Evolutionary conservation across 2,888 invertebrate species (phyloP), one percentile per base, ranked within the genome.

Genomic region (Bembecia ichneumoniformis): DNA sequence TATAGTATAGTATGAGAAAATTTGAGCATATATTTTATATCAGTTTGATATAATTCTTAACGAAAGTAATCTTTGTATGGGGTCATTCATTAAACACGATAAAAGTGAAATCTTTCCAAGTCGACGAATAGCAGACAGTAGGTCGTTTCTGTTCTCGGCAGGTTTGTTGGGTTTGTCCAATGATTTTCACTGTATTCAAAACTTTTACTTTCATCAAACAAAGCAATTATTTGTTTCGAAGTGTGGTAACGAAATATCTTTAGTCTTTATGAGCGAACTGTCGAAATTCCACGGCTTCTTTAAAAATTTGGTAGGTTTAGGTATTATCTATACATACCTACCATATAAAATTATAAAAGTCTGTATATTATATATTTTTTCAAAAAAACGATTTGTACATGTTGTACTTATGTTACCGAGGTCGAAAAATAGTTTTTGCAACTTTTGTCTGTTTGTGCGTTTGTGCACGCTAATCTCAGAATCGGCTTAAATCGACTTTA

Each of bases 201-300:
- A 79, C 82, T 83, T 80, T 83, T 82, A 82, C 83, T 84, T 83
- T 82, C 75, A 58, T 68, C 69, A 73, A 76, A 75, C 67, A 74
- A 68, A 63, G 60, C 56, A 47, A 51, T 58, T 52, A 59, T 63
- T 52, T 64, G 55, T 62, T 46, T 49, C 13, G 49, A 43, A 43
- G 34, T 35, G 40, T 10, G 44, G 15, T 44, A 17, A 44, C 44
- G n/a, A 14, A 40, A 40, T 17, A 17, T 40, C n/a, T 40, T 1
- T 40, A 40, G 28, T 28, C 5, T 28, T 28, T 28, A 28, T 28
- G 28, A 28, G 9, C 28, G 9, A 20, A 20, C 5, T 20, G 20
- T 20, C 3, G 2, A 20, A 20, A 20, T 20, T 20, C 5, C 5
- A 20, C 20, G 1, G 20, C 5, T 20, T 20, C 7, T 20, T 7